These are phyloP conservation scores for Acanthaster planci DNA, from an alignment of 35 echinoderm and acorn worm species.

Conservation along the genomic window DNA sequence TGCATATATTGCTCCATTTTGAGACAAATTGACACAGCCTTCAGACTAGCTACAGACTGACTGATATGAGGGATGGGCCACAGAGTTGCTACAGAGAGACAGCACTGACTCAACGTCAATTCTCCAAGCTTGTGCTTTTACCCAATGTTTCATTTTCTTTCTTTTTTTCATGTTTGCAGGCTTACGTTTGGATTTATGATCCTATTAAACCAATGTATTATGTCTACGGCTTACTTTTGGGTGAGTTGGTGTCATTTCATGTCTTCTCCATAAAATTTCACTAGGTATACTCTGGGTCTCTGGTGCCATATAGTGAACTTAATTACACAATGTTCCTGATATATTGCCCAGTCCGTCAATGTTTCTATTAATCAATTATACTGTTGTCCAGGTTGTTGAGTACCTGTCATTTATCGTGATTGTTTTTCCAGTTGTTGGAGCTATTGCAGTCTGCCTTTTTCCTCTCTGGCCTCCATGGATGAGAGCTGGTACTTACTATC, in stretches of 20 bases:
- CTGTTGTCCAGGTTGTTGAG: neutral
- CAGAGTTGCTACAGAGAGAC: too few species aligned
- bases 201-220: conserved; percentile 81
- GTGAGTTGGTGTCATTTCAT: conserved; percentile 37
- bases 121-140: too few species aligned
- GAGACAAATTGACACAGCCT: too few species aligned
- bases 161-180: conserved; percentile 55
- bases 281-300: too few species aligned
- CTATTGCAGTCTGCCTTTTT: conserved; percentile 80
- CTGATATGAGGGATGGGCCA: too few species aligned
- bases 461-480: conserved; percentile 95
- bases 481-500: conserved; percentile 84
- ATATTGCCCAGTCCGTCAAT: neutral
- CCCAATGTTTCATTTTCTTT: conserved; percentile 1
- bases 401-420: neutral
- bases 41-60: too few species aligned
- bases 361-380: too few species aligned
- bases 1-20: too few species aligned
- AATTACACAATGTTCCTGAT: too few species aligned
- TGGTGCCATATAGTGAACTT: too few species aligned
- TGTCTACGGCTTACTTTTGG: conserved; percentile 82
- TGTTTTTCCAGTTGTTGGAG: conserved; percentile 75
- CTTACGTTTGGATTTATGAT: conserved; percentile 97
- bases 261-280: too few species aligned
- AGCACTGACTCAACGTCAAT: too few species aligned